Evolutionary conservation across 1,140 invertebrate species (phyloP).

Genomic region (Drosophila serrata): DNA sequence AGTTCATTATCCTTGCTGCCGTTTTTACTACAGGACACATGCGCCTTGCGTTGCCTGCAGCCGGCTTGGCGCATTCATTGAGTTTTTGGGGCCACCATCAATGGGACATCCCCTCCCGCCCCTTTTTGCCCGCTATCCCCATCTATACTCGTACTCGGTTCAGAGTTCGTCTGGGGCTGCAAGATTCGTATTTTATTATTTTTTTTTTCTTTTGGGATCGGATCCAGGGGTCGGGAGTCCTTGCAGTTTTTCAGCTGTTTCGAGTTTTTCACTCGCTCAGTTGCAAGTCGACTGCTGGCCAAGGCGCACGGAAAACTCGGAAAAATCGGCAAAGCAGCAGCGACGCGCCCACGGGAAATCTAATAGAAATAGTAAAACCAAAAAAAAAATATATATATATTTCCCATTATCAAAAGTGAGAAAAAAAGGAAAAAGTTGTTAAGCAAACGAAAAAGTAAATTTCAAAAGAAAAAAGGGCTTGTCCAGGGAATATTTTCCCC

Average conservation of each 20-base stretch:
- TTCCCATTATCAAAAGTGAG: slow-evolving; percentile 40
- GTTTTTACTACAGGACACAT: slow-evolving; percentile 60
- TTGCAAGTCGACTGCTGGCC: slow-evolving; percentile 75
- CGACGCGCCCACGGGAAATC: slow-evolving; percentile 29
- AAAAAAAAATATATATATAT: slow-evolving; percentile 14
- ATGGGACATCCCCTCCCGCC: slow-evolving; percentile 36
- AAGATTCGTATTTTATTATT: slow-evolving; percentile 23
- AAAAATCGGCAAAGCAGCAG: slow-evolving; percentile 61
- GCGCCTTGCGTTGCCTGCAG: slow-evolving; percentile 37
- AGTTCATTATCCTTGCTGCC: slow-evolving; percentile 51
- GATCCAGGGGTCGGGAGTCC: slow-evolving; percentile 45
- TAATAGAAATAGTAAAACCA: slow-evolving; percentile 20
- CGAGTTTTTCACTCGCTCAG: slow-evolving; percentile 48
- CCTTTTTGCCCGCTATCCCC: neutral
- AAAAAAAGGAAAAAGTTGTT: slow-evolving; percentile 17
- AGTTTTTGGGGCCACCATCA: slow-evolving; percentile 64
- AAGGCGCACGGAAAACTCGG: slow-evolving; percentile 67
- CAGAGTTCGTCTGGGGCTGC: slow-evolving; percentile 50
- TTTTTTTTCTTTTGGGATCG: slow-evolving; percentile 22
- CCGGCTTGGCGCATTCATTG: slow-evolving; percentile 52
- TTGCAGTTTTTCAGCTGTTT: slow-evolving; percentile 60
- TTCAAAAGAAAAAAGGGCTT: slow-evolving; percentile 30
- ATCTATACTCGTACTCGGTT: slow-evolving; percentile 13
- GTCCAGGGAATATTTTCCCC: slow-evolving; percentile 1
- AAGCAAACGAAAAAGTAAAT: slow-evolving; percentile 20